Conservation (phyloP, 2,888 invertebrate species). For the Pheosia gnoma region DNA sequence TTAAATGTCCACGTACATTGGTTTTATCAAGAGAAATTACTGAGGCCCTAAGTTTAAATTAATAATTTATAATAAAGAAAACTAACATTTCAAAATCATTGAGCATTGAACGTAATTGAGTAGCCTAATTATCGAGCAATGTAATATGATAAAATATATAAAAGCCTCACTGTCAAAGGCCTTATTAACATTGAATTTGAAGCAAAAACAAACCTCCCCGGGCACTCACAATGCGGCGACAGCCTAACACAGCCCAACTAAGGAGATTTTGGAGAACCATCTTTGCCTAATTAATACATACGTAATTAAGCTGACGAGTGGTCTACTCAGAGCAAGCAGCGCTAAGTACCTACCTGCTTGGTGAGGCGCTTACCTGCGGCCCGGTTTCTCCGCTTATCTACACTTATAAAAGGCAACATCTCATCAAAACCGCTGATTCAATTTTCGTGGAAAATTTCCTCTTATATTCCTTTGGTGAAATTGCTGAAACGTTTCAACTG, state of each 20-base stretch:
- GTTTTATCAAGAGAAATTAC: not conserved
- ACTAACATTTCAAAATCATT: conserved; percentile 12
- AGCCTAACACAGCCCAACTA: conserved; percentile 5
- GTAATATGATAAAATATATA: conserved; percentile 11
- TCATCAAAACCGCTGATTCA: conserved; percentile 37
- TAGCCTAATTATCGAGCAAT: conserved; percentile 15
- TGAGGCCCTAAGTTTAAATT: not conserved
- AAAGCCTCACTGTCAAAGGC: conserved; percentile 12
- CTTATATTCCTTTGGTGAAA: conserved; percentile 22
- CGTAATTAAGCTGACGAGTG: conserved; percentile 44
- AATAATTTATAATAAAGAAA: conserved; percentile 11
- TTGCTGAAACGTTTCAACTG: conserved; percentile 32
- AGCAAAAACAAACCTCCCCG: conserved; percentile 8
- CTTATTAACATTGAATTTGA: conserved; percentile 15
- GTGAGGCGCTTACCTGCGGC: conserved; percentile 25
- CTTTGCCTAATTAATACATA: conserved; percentile 48
- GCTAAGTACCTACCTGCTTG: conserved; percentile 17
- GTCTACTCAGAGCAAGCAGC: conserved; percentile 26
- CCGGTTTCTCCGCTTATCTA: conserved; percentile 23
- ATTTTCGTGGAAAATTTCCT: conserved; percentile 35
- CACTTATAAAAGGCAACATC: conserved; percentile 37
- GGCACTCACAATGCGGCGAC: conserved; percentile 20
- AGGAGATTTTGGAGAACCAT: conserved; percentile 16
- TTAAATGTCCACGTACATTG: not conserved
- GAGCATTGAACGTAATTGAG: conserved; percentile 16